Evolutionary conservation across 2,113 vertebrate genomes (phyloP).

Genomic region (Zosterops hypoxanthus): DNA sequence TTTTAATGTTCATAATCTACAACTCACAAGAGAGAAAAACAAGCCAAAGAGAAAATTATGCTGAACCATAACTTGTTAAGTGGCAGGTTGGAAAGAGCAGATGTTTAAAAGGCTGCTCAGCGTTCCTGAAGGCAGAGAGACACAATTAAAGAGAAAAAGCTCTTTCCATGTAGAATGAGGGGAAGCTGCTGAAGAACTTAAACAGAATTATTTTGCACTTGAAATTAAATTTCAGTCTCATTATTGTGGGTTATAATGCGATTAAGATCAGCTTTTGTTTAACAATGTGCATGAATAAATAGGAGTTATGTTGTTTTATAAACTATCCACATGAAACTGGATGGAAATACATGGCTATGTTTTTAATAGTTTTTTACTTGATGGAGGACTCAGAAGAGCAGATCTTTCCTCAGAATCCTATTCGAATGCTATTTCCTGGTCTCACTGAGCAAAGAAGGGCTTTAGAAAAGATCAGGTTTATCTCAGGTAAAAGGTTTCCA

Average conservation of each 20-base stretch:
- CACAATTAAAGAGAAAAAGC: background rate
- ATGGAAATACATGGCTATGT: background rate
- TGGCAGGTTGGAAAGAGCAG: slow-evolving; percentile 14
- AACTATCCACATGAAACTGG: background rate
- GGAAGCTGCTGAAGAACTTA: background rate
- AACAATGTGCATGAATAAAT: background rate
- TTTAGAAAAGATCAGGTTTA: background rate
- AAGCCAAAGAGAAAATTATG: slow-evolving; percentile 1
- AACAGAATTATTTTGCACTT: background rate
- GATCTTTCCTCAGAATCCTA: background rate
- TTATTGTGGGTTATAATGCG: background rate
- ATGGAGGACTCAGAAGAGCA: background rate
- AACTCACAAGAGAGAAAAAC: background rate
- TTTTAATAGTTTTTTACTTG: background rate
- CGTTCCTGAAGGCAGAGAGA: background rate
- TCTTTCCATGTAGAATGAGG: background rate
- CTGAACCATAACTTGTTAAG: background rate
- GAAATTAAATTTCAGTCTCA: background rate
- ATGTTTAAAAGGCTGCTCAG: background rate
- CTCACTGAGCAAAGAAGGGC: background rate
- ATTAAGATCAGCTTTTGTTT: background rate
- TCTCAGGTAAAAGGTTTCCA: background rate
- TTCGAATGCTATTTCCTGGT: background rate
- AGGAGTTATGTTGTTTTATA: background rate
- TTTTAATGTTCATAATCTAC: background rate